These are phyloP conservation scores for Oryzias woworae DNA, from an alignment of 2,113 vertebrate genomes.

Conservation along the genomic window DNA sequence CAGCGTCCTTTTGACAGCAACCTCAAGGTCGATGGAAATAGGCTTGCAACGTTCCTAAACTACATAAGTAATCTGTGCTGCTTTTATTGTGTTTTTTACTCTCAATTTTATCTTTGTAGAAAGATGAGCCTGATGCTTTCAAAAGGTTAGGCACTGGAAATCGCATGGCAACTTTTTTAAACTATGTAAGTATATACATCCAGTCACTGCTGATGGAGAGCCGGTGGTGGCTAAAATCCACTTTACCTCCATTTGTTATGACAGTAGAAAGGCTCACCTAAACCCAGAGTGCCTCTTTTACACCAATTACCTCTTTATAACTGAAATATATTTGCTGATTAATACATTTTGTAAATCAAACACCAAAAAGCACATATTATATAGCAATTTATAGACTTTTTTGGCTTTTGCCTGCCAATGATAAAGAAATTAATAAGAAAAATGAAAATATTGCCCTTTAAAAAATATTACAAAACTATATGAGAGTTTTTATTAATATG, in stretches of 20 bases:
- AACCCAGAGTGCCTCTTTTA: no score
- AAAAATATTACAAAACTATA: no score
- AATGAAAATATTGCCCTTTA: no score
- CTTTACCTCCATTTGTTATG: background rate
- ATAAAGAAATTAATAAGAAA: no score
- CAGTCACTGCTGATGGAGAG: slow-evolving; percentile 33
- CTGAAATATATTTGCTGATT: no score
- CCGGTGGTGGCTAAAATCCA: background rate
- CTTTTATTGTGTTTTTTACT: slow-evolving; percentile 75
- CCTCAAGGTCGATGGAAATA: slow-evolving; percentile 96
- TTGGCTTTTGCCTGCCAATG: no score
- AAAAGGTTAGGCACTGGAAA: slow-evolving; percentile 99
- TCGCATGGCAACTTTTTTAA: slow-evolving; percentile 98
- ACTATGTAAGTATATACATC: slow-evolving; percentile 93
- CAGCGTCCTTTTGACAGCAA: slow-evolving; percentile 98
- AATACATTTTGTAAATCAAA: no score
- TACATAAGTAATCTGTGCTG: slow-evolving; percentile 91
- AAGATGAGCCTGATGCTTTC: slow-evolving; percentile 98
- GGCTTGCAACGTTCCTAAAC: slow-evolving; percentile 99
- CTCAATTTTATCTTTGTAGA: slow-evolving; percentile 96
- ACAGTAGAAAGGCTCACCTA: background rate
- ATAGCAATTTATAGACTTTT: no score
- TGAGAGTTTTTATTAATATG: no score
- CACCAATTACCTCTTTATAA: no score
- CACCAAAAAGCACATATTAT: no score